Conservation (phyloP, 2,888 invertebrate genomes). For the Pammene fasciana region DNA sequence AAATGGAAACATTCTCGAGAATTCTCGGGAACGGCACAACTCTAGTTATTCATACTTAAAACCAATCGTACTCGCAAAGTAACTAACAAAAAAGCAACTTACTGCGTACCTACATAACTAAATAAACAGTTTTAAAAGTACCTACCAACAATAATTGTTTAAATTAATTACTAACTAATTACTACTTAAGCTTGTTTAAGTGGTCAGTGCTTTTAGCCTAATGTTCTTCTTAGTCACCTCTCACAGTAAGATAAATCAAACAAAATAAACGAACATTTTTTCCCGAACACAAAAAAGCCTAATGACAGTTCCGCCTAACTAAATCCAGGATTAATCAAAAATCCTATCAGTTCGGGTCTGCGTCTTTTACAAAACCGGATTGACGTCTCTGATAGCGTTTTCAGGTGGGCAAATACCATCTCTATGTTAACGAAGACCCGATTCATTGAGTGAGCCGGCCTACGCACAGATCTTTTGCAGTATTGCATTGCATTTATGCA, state of each 20-base stretch:
- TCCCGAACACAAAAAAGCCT: not conserved
- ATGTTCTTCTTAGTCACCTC: too few species aligned
- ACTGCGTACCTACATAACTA: too few species aligned
- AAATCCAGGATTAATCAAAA: constrained; percentile 26
- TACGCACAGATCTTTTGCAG: constrained; percentile 22
- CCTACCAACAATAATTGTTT: too few species aligned
- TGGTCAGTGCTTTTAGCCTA: too few species aligned
- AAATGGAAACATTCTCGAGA: too few species aligned
- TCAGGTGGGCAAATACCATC: constrained; percentile 36
- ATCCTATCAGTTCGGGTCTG: constrained; percentile 9
- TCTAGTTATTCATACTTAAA: too few species aligned
- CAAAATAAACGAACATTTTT: constrained; percentile 4
- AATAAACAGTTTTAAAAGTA: too few species aligned
- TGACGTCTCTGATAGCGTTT: constrained; percentile 34
- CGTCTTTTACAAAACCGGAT: constrained; percentile 31
- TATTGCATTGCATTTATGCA: constrained; percentile 1
- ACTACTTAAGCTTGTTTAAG: too few species aligned
- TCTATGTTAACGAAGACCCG: constrained; percentile 43
- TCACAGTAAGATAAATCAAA: not conserved
- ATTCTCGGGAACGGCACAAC: too few species aligned
- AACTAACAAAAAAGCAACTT: too few species aligned
- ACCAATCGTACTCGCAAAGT: too few species aligned
- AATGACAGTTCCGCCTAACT: constrained; percentile 12
- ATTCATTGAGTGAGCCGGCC: constrained; percentile 47
- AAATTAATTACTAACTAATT: too few species aligned